These are phyloP conservation scores for Mastomys coucha DNA, from an alignment of 2,113 vertebrate genomes.

Conservation along the genomic window DNA sequence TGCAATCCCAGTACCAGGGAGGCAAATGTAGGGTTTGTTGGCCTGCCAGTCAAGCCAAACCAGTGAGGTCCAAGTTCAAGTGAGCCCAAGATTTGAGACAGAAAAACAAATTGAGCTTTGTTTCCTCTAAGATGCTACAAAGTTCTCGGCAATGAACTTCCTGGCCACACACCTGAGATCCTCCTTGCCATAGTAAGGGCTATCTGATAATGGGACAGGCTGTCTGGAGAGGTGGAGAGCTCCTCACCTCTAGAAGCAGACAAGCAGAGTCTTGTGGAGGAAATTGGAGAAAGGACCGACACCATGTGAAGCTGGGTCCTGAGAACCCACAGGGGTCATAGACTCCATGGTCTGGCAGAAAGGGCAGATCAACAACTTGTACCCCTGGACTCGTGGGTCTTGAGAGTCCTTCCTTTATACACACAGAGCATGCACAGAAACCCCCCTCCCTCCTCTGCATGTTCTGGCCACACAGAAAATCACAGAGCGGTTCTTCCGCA, in stretches of 20 bases:
- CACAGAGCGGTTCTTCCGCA: constrained; percentile 92
- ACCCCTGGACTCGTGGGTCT: not conserved
- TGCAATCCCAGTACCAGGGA: not conserved
- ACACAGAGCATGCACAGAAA: accelerated
- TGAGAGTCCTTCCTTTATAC: not conserved
- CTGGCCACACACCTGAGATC: not conserved
- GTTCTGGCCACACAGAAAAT: constrained; percentile 87
- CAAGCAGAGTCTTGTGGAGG: not conserved
- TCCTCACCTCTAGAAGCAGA: not conserved
- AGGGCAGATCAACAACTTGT: not conserved
- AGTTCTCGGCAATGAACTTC: not conserved
- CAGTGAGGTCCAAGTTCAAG: not conserved
- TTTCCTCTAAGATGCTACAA: not conserved
- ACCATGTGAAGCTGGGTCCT: not conserved
- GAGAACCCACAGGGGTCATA: not conserved
- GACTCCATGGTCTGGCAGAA: not conserved
- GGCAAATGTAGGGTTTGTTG: not conserved
- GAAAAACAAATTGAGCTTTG: not conserved
- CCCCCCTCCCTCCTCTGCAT: accelerated
- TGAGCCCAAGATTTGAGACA: not conserved
- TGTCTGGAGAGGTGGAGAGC: constrained; percentile 7
- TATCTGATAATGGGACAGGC: not conserved
- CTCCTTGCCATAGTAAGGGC: not conserved
- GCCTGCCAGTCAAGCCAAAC: not conserved
- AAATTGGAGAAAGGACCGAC: not conserved